phyloP scores from a whole-genome alignment of 1,140 invertebrate genomes.

The Coptotermes formosanus region DNA sequence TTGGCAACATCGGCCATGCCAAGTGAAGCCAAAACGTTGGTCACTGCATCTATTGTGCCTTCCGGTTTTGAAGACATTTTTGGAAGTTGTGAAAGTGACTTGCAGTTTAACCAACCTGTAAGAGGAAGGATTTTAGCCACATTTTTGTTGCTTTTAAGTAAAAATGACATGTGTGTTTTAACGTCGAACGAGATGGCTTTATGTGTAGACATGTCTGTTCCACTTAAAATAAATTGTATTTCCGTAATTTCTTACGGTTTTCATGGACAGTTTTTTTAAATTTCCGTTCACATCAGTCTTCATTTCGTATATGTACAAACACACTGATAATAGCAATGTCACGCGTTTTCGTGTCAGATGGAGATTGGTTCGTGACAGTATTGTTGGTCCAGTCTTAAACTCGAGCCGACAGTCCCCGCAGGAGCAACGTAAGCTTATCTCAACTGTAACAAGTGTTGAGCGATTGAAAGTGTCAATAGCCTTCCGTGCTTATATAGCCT shows the following conservation, averaged over 20 bases:
- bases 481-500: too few species aligned
- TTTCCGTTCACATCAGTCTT: not conserved
- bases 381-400: not conserved
- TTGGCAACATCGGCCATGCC: not conserved
- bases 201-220: not conserved
- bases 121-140: not conserved
- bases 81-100: not conserved
- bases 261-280: not conserved
- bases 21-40: not conserved
- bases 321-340: not conserved
- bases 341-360: not conserved
- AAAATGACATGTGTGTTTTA: not conserved
- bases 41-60: not conserved
- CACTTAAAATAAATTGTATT: not conserved
- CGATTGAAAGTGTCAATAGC: too few species aligned
- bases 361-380: not conserved
- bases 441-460: too few species aligned
- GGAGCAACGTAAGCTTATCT: too few species aligned
- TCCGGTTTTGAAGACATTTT: not conserved
- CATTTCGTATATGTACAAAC: not conserved
- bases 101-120: not conserved
- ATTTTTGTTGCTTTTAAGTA: not conserved
- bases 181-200: not conserved
- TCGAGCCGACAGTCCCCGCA: not conserved
- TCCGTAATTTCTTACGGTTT: not conserved